Percentiles rank a stretch among this genome's conserved stretches.
Evolutionary conservation across 2,797 vertebrate genomes (phyloP).

Genomic region (Oryzias dopingdopingensis): DNA sequence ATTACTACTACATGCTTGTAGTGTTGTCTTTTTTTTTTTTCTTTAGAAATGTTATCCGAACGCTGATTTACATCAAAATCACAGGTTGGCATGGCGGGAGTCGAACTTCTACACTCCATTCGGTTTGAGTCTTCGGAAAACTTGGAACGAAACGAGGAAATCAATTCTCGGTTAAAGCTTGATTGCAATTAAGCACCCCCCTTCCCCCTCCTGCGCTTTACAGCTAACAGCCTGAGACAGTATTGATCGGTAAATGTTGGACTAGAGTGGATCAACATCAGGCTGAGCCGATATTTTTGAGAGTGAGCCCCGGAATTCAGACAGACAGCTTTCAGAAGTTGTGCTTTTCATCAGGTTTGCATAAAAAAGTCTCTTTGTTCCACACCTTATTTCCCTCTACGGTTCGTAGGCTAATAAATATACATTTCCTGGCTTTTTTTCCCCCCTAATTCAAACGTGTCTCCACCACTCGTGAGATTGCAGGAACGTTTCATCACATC

Average conservation of each 20-base stretch:
- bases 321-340: slow-evolving; percentile 5
- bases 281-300: slow-evolving; percentile 18
- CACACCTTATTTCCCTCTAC: neutral
- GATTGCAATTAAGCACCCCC: slow-evolving; percentile 53
- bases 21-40: slow-evolving; percentile 56
- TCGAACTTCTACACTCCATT: too few relatives aligned
- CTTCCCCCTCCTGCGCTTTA: slow-evolving; percentile 12
- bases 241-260: slow-evolving; percentile 49
- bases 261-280: slow-evolving; percentile 46
- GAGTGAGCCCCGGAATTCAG: slow-evolving; percentile 34
- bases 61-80: slow-evolving; percentile 5
- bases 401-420: neutral
- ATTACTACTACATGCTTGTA: slow-evolving; percentile 52
- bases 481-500: slow-evolving; percentile 62
- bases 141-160: too few relatives aligned
- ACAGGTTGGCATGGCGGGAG: neutral
- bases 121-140: too few relatives aligned
- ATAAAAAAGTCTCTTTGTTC: slow-evolving; percentile 9
- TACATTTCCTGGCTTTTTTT: neutral
- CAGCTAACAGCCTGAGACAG: slow-evolving; percentile 47
- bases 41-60: slow-evolving; percentile 41
- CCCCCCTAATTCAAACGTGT: slow-evolving; percentile 11
- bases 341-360: slow-evolving; percentile 2
- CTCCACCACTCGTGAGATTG: slow-evolving; percentile 26
- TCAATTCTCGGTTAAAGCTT: slow-evolving; percentile 4